Base-by-base conservation (phyloP, 2,888 invertebrate species). In the Luperina nickerlii region DNA sequence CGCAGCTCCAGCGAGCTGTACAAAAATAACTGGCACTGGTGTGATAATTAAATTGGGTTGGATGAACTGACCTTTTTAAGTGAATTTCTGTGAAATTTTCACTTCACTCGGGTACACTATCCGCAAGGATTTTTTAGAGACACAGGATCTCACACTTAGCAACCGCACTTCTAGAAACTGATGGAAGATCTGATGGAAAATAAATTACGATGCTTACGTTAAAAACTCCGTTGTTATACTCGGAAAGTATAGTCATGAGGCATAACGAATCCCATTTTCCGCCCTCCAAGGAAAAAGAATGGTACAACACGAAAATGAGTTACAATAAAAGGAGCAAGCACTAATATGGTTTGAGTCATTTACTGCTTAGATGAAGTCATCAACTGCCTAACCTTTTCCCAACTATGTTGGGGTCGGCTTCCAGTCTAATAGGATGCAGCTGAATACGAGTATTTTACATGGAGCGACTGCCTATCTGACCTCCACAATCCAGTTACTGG, bases 1-100 rank as follows among this genome's bases (percentile, higher is more conserved):
- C 88, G 69, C 85, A 85, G 42, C 27, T 54, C 62, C 69, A 72
- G 24, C 87, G 32, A 74, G 57, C 65, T 80, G 67, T 67, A 63
- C 81, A 85, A 85, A 81, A 87, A 85, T 85, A 78, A 77, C 66
- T 65, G 51, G 68, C 42, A 57, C 27, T 71, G 27, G 63, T 67
- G 67, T 62, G 48, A 66, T 72, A 84, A 87, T 84, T 84, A 69
- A 79, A 76, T 62, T 57, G 24, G 18, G 27, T 63, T 38, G 66
- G 9, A 60, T 70, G 63, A 67, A 45, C 76, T 73, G 24, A 32
- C 65, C 11, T 70, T 57, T 73, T 70, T 8, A n/a, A 7, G 51
- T 72, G n/a, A 38, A 62, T 68, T 81, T 48, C 18, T 45, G 8
- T 24, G 42, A n/a, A 65, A 18, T 65, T 65, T 81, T 38, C 60